phyloP scores from a whole-genome alignment of 2,113 vertebrate species.

The Rana temporaria region DNA sequence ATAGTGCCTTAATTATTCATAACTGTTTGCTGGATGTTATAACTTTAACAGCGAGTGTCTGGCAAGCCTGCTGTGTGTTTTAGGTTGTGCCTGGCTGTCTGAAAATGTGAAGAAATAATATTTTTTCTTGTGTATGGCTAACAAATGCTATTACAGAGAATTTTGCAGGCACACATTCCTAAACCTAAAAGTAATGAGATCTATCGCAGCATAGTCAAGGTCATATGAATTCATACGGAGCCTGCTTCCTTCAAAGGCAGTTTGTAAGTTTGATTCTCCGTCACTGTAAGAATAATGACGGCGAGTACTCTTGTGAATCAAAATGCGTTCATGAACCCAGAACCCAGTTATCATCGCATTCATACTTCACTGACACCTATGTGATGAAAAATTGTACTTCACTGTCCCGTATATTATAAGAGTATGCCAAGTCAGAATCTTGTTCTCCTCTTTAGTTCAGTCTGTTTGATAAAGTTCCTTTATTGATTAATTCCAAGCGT shows the following conservation, averaged over 20 bases:
- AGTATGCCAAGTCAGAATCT: no score
- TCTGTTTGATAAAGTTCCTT: no score
- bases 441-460: no score
- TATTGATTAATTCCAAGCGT: no score
- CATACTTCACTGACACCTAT: slow-evolving; percentile 2
- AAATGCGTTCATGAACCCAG: background rate
- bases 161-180: slow-evolving; percentile 20
- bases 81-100: background rate
- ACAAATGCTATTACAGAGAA: slow-evolving; percentile 11
- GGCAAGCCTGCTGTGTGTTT: slow-evolving; percentile 15
- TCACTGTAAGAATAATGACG: slow-evolving; percentile 1
- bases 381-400: background rate
- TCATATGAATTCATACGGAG: slow-evolving; percentile 20
- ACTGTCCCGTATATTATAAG: no score
- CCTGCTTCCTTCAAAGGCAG: slow-evolving; percentile 34
- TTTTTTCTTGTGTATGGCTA: slow-evolving; percentile 9
- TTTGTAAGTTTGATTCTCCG: slow-evolving; percentile 2
- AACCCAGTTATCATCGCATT: background rate
- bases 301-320: background rate
- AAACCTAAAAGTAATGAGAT: slow-evolving; percentile 19
- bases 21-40: slow-evolving; percentile 23
- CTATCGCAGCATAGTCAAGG: slow-evolving; percentile 11
- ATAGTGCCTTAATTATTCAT: slow-evolving; percentile 14
- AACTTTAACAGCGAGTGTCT: slow-evolving; percentile 1
- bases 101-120: slow-evolving; percentile 8